phyloP scores from a whole-genome alignment of 30 jellyfish, hydroid and myxozoan species.

The Phacellophora camtschatica region DNA sequence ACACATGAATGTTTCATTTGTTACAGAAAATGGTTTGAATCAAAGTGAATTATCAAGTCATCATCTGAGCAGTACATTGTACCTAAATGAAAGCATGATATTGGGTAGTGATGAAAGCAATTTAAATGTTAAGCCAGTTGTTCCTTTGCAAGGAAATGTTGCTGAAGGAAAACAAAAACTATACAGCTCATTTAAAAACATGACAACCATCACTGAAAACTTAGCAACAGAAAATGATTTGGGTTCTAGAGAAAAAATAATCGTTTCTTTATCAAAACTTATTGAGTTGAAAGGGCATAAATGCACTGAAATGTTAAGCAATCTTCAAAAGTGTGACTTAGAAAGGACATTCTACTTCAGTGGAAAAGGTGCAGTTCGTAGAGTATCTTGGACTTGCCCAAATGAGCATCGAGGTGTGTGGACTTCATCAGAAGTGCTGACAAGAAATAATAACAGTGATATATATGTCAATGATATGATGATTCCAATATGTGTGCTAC shows the following conservation, averaged over 20 bases:
- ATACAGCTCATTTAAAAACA: background rate
- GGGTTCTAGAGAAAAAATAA: background rate
- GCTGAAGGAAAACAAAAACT: background rate
- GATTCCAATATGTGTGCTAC: background rate
- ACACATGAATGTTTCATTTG: too few relatives aligned
- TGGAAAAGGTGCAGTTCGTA: background rate
- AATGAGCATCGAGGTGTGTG: background rate
- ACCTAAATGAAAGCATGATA: too few relatives aligned
- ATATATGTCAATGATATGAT: background rate
- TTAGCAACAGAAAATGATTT: background rate
- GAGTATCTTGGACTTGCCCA: background rate
- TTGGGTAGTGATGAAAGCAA: too few relatives aligned
- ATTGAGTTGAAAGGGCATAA: background rate
- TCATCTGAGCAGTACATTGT: too few relatives aligned
- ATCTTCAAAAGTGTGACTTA: background rate
- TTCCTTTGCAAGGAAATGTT: background rate
- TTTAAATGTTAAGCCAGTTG: background rate
- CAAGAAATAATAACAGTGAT: background rate
- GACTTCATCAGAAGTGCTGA: constrained; percentile 18
- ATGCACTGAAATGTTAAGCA: background rate
- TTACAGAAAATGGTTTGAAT: too few relatives aligned
- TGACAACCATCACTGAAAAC: background rate
- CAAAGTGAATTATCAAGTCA: too few relatives aligned
- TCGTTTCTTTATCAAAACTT: background rate
- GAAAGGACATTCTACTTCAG: background rate